Evolutionary conservation across 2,888 invertebrate genomes (phyloP).

Genomic region (Mesorhabditis belari): DNA sequence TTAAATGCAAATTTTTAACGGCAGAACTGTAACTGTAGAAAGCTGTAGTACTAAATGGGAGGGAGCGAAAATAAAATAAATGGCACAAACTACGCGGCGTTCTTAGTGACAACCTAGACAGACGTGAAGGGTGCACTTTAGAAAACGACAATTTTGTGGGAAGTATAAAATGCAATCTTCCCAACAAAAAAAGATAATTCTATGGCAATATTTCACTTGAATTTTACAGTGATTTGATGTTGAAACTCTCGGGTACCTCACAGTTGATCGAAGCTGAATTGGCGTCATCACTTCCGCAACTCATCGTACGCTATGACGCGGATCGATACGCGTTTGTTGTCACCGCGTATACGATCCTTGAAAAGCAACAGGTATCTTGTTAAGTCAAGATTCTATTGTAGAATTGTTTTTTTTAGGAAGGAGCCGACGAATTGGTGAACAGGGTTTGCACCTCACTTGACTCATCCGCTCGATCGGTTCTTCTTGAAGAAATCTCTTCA

Average conservation of each 20-base stretch:
- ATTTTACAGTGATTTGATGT: slow-evolving; percentile 24
- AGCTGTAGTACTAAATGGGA: too few species aligned
- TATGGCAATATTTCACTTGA: not conserved
- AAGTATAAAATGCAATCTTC: too few species aligned
- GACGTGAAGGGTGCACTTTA: too few species aligned
- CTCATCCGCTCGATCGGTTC: slow-evolving; percentile 14
- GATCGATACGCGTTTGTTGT: slow-evolving; percentile 75
- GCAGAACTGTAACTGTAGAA: too few species aligned
- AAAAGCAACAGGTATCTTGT: slow-evolving; percentile 66
- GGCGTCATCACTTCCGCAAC: slow-evolving; percentile 23
- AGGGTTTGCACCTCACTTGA: slow-evolving; percentile 23
- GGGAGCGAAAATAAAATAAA: too few species aligned
- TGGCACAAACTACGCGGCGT: too few species aligned
- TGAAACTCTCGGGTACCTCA: slow-evolving; percentile 17
- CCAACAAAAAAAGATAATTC: too few species aligned
- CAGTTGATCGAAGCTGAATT: slow-evolving; percentile 27
- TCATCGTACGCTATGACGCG: slow-evolving; percentile 65
- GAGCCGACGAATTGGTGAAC: slow-evolving; percentile 15
- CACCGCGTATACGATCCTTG: slow-evolving; percentile 77
- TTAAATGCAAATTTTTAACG: too few species aligned
- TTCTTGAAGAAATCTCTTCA: slow-evolving; percentile 22
- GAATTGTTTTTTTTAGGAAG: slow-evolving; percentile 6
- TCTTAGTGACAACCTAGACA: too few species aligned
- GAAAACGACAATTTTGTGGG: too few species aligned
- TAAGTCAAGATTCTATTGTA: not conserved